Conservation (phyloP, 2,797 vertebrate genomes). For the Esox lucius region DNA sequence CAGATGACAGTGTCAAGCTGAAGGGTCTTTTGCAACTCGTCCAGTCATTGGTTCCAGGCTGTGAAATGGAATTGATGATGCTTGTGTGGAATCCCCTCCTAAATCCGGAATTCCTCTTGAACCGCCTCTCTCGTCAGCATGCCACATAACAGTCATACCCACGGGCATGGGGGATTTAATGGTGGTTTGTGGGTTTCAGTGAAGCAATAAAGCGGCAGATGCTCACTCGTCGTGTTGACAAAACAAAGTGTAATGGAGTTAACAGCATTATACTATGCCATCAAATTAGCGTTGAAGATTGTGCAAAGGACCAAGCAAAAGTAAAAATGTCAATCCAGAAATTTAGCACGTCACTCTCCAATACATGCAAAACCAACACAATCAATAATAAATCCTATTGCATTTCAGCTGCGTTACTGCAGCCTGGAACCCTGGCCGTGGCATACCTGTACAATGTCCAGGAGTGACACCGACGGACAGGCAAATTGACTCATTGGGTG, state of each 20-base stretch:
- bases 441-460: too few species aligned
- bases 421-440: too few species aligned
- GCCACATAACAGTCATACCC: constrained; percentile 5
- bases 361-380: not conserved
- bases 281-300: not conserved
- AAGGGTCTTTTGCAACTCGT: too few species aligned
- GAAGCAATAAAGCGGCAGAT: not conserved
- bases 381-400: not conserved
- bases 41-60: too few species aligned
- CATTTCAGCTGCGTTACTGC: too few species aligned
- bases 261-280: not conserved
- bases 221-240: not conserved
- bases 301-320: not conserved
- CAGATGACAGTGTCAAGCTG: too few species aligned
- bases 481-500: too few species aligned
- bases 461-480: too few species aligned
- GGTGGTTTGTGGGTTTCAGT: not conserved
- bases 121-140: not conserved
- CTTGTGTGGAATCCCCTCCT: constrained; percentile 7
- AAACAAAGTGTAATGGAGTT: not conserved
- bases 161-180: not conserved
- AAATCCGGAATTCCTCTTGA: constrained; percentile 1
- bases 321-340: too few species aligned
- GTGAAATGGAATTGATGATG: not conserved
- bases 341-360: not conserved